Percentiles rank a stretch among this genome's conserved stretches.
phyloP scores from a whole-genome alignment of 2,113 vertebrate species.

The Pleuronectes platessa region DNA sequence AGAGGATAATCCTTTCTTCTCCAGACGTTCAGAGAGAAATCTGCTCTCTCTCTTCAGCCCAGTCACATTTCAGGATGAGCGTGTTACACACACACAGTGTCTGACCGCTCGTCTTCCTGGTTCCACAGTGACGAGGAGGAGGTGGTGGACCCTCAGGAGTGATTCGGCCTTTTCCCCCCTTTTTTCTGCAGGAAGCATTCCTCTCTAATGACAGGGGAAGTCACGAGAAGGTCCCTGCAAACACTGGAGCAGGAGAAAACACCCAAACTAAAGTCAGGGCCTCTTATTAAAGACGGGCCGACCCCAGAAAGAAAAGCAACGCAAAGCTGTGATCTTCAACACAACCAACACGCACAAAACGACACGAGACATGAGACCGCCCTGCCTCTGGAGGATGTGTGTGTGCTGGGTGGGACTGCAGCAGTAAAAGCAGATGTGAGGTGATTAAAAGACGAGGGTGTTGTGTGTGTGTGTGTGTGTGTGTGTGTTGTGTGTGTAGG shows the following conservation, averaged over 20 bases:
- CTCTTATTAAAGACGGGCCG: conserved; percentile 48
- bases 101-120: conserved; percentile 26
- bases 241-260: conserved; percentile 53
- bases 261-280: conserved; percentile 47
- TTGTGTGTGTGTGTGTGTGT: not conserved
- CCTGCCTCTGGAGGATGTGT: not conserved
- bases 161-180: conserved; percentile 3
- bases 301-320: not conserved
- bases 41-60: too few relatives aligned
- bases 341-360: conserved; percentile 24
- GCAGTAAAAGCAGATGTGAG: conserved; percentile 37
- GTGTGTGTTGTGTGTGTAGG: not conserved
- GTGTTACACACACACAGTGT: not conserved
- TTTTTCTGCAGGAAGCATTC: conserved; percentile 65
- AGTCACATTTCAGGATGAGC: not conserved
- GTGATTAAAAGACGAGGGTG: conserved; percentile 18
- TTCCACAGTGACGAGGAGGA: conserved; percentile 38
- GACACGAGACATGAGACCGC: not conserved
- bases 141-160: conserved; percentile 29
- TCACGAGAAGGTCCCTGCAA: conserved; percentile 43
- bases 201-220: conserved; percentile 70
- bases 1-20: not conserved
- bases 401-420: conserved; percentile 12
- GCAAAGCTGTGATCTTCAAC: conserved; percentile 37
- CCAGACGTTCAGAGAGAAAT: not conserved